A percentile compares a stretch with the other conserved stretches of the same genome.
Evolutionary conservation across 2,797 vertebrate genomes (phyloP).

Genomic region (Acanthopagrus latus): DNA sequence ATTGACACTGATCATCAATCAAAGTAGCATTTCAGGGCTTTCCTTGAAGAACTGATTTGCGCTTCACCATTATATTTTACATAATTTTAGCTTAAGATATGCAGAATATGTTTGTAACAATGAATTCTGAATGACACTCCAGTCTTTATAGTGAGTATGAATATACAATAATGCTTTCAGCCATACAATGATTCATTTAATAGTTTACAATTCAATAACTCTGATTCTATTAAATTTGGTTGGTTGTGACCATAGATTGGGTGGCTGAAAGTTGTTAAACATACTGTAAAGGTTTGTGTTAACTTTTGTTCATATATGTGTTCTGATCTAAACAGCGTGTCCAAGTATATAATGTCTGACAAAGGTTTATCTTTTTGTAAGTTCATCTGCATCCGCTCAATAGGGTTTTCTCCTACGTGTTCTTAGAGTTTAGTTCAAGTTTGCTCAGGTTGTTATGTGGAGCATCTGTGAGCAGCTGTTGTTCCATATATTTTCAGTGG

Average conservation of each 20-base stretch:
- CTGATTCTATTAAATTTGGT: background rate
- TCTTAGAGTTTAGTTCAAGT: conserved; percentile 9
- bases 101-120: background rate
- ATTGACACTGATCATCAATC: background rate
- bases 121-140: background rate
- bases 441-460: conserved; percentile 18
- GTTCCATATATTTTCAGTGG: conserved; percentile 30
- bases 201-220: background rate
- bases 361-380: background rate
- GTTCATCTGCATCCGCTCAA: conserved; percentile 1
- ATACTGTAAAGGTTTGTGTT: background rate
- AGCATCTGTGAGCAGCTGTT: conserved; percentile 46
- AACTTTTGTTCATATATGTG: background rate
- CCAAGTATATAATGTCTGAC: background rate
- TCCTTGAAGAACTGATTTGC: too few species aligned
- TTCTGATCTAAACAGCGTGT: background rate
- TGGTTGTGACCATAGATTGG: background rate
- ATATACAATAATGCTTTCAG: background rate
- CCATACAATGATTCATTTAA: too few species aligned
- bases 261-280: background rate
- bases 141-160: background rate
- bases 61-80: background rate
- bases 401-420: background rate
- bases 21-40: background rate
- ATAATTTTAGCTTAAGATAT: background rate